Evolutionary conservation across 2,888 invertebrate species (phyloP).

Genomic region (Cabera pusaria): DNA sequence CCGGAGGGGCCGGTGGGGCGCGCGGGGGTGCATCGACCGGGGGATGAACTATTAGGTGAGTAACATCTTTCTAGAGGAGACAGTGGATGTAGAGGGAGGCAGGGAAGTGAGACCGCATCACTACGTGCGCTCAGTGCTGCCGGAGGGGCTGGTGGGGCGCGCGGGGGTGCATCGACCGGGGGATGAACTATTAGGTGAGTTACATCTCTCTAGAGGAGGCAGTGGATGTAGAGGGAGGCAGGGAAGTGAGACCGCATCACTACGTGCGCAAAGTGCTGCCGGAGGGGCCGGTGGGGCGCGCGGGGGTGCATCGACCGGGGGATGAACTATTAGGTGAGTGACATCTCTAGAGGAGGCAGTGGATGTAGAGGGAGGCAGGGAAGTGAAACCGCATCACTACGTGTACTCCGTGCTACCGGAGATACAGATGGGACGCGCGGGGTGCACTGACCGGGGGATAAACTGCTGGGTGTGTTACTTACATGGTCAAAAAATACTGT

Average conservation of each 20-base stretch:
- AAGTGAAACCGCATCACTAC: slow-evolving; percentile 99
- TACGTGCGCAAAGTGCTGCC: slow-evolving; percentile 98
- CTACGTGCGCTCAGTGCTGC: slow-evolving; percentile 97
- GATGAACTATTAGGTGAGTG: slow-evolving; percentile 95
- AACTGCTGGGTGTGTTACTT: slow-evolving; percentile 92
- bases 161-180: slow-evolving; percentile 95
- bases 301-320: slow-evolving; percentile 93
- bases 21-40: slow-evolving; percentile 93
- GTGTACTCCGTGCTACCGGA: slow-evolving; percentile 98
- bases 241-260: slow-evolving; percentile 98
- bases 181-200: slow-evolving; percentile 94
- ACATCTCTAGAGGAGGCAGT: slow-evolving; percentile 99
- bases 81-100: slow-evolving; percentile 99
- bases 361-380: slow-evolving; percentile 98
- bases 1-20: slow-evolving; percentile 99
- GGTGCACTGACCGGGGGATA: slow-evolving; percentile 96
- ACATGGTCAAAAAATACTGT: too few species aligned
- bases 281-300: slow-evolving; percentile 98
- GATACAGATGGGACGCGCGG: slow-evolving; percentile 98
- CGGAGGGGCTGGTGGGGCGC: slow-evolving; percentile 98
- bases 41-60: slow-evolving; percentile 95
- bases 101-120: slow-evolving; percentile 99
- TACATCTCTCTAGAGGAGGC: slow-evolving; percentile 99
- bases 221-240: slow-evolving; percentile 98
- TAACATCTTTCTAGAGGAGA: slow-evolving; percentile 99